These are phyloP conservation scores for Apotomis betuletana DNA, from an alignment of 2,888 invertebrate species.

Conservation along the genomic window DNA sequence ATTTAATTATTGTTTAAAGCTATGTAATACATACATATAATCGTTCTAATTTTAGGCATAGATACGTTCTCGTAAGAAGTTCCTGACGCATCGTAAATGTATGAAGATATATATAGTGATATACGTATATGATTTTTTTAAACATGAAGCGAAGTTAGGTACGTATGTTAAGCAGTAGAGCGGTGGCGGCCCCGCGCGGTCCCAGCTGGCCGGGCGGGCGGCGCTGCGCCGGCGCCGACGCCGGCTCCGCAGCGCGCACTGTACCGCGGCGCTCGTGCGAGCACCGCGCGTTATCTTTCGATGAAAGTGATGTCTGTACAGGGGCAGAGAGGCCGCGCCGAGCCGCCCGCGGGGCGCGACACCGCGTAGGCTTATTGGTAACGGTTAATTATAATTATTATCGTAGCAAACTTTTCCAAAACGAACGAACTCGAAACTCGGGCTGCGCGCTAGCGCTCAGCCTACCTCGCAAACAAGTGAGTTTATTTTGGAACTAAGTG, in stretches of 20 bases:
- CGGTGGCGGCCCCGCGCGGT: conserved; percentile 79
- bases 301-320: conserved; percentile 40
- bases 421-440: conserved; percentile 85
- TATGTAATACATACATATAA: conserved; percentile 85
- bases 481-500: conserved; percentile 90
- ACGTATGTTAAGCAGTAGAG: conserved; percentile 83
- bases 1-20: conserved; percentile 85
- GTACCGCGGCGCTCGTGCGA: conserved; percentile 9
- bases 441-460: conserved; percentile 83
- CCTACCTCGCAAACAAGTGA: conserved; percentile 90
- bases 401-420: conserved; percentile 84
- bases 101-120: conserved; percentile 83
- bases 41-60: conserved; percentile 84
- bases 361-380: conserved; percentile 83
- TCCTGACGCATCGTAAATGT: conserved; percentile 84
- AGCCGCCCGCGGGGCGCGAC: conserved; percentile 76
- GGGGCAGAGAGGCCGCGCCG: conserved; percentile 42
- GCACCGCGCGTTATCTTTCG: conserved; percentile 37
- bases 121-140: conserved; percentile 84
- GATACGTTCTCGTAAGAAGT: conserved; percentile 84
- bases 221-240: conserved; percentile 27
- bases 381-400: conserved; percentile 83
- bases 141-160: conserved; percentile 82
- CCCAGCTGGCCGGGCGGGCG: conserved; percentile 43
- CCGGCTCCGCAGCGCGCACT: conserved; percentile 40